Evolutionary conservation across 2,888 invertebrate species (phyloP), one percentile per base, ranked within the genome.

Genomic region (Pheosia tremula): DNA sequence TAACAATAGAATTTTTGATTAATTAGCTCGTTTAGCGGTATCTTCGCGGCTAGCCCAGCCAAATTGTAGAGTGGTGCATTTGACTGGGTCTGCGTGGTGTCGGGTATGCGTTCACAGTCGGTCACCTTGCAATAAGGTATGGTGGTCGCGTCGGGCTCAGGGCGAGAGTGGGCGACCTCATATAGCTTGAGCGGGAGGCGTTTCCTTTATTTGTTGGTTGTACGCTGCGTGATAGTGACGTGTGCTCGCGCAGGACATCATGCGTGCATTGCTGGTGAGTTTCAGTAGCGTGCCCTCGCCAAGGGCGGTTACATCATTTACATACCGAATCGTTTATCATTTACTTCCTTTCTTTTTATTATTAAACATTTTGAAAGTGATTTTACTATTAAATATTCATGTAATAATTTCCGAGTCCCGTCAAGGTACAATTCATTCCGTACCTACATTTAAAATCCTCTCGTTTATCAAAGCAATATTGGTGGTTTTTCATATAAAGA

Each of bases 111-210:
- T 87, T 85, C 82, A 78, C 77, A 89, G 85, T 85, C 81, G 88
- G 91, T 92, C 84, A 91, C 90, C 90, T 91, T 90, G 92, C 89
- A 88, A 88, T 91, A 86, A 85, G 78, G 90, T 91, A 92, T 91
- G 91, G 90, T 87, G 83, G 89, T 87, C 91, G 91, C 86, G 90
- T 90, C 85, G 78, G 83, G 82, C 79, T 79, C 89, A 86, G 88
- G 90, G 89, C 90, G 89, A 90, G 93, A 93, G 93, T 89, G 92
- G 92, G 92, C 92, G 90, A 88, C 90, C 91, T 91, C 93, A 86
- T 91, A 93, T 88, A 93, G 90, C 87, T 79, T 75, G 91, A 85
- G 91, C 90, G 84, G 88, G 89, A 86, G 88, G 82, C 77, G 82
- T 82, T 86, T 89, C 90, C 90, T 93, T 93, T 93, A 93, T 93